Percentiles rank a stretch among this genome's conserved stretches.
These are phyloP conservation scores for Tipula vernalis DNA, from an alignment of 2,888 invertebrate species.

Conservation along the genomic window DNA sequence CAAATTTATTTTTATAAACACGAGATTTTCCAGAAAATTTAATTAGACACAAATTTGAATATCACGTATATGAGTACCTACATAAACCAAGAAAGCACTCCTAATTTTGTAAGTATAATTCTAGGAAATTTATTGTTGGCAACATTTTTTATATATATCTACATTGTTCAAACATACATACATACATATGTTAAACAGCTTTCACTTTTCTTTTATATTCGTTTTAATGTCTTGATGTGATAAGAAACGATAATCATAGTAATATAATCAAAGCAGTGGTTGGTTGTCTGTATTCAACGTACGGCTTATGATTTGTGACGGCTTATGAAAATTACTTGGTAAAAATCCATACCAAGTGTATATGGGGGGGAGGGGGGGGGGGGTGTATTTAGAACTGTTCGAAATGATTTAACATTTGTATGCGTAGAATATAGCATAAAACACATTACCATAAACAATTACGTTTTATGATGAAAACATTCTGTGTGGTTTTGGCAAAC, in stretches of 20 bases:
- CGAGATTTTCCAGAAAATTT: neutral
- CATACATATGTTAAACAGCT: neutral
- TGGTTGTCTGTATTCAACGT: neutral
- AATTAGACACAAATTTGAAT: neutral
- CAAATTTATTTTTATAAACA: neutral
- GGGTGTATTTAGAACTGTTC: neutral
- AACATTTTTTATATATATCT: neutral
- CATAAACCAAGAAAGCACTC: neutral
- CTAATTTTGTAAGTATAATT: neutral
- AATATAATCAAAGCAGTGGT: neutral
- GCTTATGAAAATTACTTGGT: too few species aligned
- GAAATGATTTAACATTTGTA: neutral
- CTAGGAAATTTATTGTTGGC: neutral
- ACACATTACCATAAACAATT: neutral
- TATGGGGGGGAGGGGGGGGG: neutral
- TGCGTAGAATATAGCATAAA: neutral
- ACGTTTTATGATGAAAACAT: neutral
- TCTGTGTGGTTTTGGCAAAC: neutral
- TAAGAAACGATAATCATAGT: neutral
- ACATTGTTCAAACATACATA: too few species aligned
- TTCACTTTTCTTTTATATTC: neutral
- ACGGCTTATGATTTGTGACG: neutral
- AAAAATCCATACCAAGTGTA: neutral
- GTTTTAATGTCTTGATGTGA: neutral
- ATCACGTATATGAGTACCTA: neutral